Evolutionary conservation across 2,797 vertebrate species (phyloP), one percentile per base, ranked within the genome.

Genomic region (Pagetopsis macropterus): DNA sequence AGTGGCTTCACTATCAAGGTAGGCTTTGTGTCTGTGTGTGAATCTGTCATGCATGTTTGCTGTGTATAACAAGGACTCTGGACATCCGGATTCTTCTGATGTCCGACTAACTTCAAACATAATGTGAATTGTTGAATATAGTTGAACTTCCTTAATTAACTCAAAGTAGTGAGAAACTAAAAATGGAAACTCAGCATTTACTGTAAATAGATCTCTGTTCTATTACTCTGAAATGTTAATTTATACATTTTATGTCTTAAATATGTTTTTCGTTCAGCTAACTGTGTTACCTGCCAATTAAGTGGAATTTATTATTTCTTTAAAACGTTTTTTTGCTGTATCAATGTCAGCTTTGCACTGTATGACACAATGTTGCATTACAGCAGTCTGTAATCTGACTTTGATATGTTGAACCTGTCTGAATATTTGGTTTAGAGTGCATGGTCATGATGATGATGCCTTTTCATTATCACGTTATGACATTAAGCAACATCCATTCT

Each of bases 1-100:
- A 67, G 12, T 33, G 37, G 48, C 69, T 52, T 23, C 44, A 49
- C 51, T 11, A 11, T 14, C 2, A 56, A 85, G 90, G 91, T 93
- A 84, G 17, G 88, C 33, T 74, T 33, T 54, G 31, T 72, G 46
- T 71, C 15, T 56, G 21, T 69, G 41, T 51, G 11, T 78, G 13
- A 17, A 14, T 46, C 23, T 56, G 21, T 67, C 9, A 3, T 40
- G 23, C 23, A 33, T 63, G 43, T 72, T 23, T 68, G 44, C 19
- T 1, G 17, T 57, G 19, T 68, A 67, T 59, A 44, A 52, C 31
- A 27, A 5, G 7, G 37, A 37, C n/a, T 40, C 14, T 21, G 51
- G 43, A 19, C 44, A 8, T n/a, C 13, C 8, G 37, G n/a, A 76
- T 72, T 75, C 12, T n/a, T 37, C 21, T 5, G 12, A 9, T 55